Conservation (phyloP, 2,113 vertebrate genomes). For the Nannobrachium achirus region DNA sequence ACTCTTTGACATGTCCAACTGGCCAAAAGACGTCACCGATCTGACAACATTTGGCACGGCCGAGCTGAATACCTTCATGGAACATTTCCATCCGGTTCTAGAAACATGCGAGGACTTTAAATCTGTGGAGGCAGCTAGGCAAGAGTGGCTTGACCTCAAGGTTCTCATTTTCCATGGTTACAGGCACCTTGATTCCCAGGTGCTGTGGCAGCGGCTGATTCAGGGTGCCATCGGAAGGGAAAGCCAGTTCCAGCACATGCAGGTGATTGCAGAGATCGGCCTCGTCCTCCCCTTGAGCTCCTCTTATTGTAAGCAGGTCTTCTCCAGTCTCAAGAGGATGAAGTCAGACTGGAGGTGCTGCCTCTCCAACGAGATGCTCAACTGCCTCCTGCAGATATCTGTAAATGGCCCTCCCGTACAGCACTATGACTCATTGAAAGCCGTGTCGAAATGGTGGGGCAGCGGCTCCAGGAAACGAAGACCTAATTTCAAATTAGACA, state of each 20-base stretch:
- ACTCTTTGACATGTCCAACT: neutral
- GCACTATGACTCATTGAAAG: no score
- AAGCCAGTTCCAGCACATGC: slow-evolving; percentile 11
- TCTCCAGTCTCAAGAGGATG: no score
- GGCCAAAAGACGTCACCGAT: neutral
- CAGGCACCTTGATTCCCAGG: slow-evolving; percentile 11
- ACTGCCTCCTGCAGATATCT: no score
- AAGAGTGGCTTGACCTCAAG: slow-evolving; percentile 5
- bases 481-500: no score
- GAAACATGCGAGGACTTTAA: slow-evolving; percentile 1
- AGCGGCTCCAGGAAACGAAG: no score
- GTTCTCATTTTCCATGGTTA: neutral
- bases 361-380: no score
- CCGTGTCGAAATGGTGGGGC: no score
- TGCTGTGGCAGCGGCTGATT: slow-evolving; percentile 11
- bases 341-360: no score
- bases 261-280: slow-evolving; percentile 1
- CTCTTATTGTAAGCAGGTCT: no score
- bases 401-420: no score
- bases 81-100: neutral
- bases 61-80: neutral
- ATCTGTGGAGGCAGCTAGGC: slow-evolving; percentile 1
- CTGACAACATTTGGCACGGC: slow-evolving; percentile 1
- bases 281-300: slow-evolving; percentile 1
- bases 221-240: slow-evolving; percentile 12